Conservation (phyloP, 2,888 invertebrate genomes). For the Apamea sordens region DNA sequence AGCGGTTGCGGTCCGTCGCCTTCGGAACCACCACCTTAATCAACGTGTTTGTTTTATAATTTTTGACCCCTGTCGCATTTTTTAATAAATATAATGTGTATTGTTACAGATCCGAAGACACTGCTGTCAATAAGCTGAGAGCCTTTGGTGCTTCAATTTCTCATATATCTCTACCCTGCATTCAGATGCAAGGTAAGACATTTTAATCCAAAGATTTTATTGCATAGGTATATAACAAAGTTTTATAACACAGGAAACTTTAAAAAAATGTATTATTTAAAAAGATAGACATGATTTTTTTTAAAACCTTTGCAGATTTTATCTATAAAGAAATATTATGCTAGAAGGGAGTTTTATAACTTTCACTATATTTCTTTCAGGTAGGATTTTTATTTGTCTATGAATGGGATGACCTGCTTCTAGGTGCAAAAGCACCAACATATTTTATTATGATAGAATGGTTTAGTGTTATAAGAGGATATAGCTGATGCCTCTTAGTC, state of each 20-base stretch:
- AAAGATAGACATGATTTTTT: neutral
- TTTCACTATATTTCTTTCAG: slow-evolving; percentile 78
- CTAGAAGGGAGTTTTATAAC: slow-evolving; percentile 49
- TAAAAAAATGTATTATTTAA: neutral
- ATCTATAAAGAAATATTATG: slow-evolving; percentile 26
- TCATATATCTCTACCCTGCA: slow-evolving; percentile 65
- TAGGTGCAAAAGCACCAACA: slow-evolving; percentile 87
- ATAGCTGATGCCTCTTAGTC: slow-evolving; percentile 91
- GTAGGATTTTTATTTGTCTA: slow-evolving; percentile 80
- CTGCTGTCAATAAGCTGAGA: slow-evolving; percentile 41
- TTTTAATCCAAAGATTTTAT: neutral
- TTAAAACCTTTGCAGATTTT: neutral
- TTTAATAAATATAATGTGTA: slow-evolving; percentile 1
- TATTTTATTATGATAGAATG: slow-evolving; percentile 88
- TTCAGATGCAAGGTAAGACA: slow-evolving; percentile 67
- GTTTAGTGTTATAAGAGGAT: slow-evolving; percentile 87
- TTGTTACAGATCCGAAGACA: slow-evolving; percentile 61
- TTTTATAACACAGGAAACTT: neutral
- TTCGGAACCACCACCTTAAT: neutral
- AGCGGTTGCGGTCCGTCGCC: neutral
- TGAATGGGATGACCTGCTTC: slow-evolving; percentile 82
- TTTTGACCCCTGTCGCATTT: neutral
- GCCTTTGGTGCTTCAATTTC: slow-evolving; percentile 65
- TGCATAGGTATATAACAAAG: neutral
- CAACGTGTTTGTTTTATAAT: neutral